These are phyloP conservation scores for Phoronis australis DNA, from an alignment of 2,888 invertebrate species.

Conservation along the genomic window DNA sequence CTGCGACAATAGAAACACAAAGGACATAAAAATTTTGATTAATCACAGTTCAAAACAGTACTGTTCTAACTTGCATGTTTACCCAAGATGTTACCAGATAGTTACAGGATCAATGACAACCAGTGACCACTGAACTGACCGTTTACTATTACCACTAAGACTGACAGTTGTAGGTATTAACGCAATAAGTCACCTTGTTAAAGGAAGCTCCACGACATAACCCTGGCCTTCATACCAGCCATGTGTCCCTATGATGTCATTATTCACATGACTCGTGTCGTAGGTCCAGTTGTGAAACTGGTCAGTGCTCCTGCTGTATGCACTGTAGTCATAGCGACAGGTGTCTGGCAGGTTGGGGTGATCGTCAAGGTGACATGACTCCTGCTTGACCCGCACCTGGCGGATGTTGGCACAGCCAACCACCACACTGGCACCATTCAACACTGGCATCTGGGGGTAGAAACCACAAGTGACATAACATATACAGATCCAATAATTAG, in stretches of 20 bases:
- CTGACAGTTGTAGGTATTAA: too few species aligned
- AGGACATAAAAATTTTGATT: too few species aligned
- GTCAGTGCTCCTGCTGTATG: neutral
- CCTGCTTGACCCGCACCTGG: slow-evolving; percentile 25
- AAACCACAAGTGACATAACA: too few species aligned
- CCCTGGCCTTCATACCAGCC: slow-evolving; percentile 36
- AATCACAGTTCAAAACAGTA: too few species aligned
- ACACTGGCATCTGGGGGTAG: neutral
- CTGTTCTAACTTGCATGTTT: too few species aligned
- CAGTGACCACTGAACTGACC: too few species aligned
- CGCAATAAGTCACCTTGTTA: too few species aligned
- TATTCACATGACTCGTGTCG: slow-evolving; percentile 6
- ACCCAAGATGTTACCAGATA: too few species aligned
- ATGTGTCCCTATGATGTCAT: slow-evolving; percentile 22
- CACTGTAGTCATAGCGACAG: slow-evolving; percentile 3
- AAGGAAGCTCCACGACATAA: slow-evolving; percentile 20
- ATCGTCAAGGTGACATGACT: slow-evolving; percentile 16
- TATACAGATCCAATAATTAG: too few species aligned
- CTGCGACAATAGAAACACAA: too few species aligned
- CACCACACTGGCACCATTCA: slow-evolving; percentile 20
- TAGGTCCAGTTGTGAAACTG: slow-evolving; percentile 12
- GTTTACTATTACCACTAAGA: too few species aligned
- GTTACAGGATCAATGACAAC: too few species aligned
- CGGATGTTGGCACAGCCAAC: slow-evolving; percentile 40
- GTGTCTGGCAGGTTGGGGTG: neutral